These are phyloP conservation scores for Drosophila setifemur DNA, from an alignment of 1,140 invertebrate genomes.

Conservation along the genomic window DNA sequence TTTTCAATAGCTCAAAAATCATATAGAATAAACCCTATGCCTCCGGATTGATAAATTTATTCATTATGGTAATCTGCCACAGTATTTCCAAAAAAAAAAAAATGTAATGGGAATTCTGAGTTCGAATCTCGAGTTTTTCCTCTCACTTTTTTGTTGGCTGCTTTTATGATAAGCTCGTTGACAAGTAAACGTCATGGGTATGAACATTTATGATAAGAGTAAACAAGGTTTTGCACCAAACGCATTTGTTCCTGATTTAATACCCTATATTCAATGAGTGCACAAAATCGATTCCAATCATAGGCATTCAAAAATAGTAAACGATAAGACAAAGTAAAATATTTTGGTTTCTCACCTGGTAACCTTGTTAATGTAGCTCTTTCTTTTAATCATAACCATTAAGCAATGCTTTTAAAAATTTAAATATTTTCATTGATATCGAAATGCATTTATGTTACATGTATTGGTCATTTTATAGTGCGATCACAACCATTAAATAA, in stretches of 20 bases:
- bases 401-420: too few relatives aligned
- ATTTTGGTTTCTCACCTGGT: too few relatives aligned
- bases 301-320: background rate
- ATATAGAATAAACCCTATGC: too few relatives aligned
- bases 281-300: background rate
- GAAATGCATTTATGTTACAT: too few relatives aligned
- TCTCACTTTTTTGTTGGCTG: background rate
- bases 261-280: conserved; percentile 14
- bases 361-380: too few relatives aligned
- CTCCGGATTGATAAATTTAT: too few relatives aligned
- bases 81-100: conserved; percentile 1
- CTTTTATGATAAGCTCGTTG: conserved; percentile 33
- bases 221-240: conserved; percentile 25
- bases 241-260: conserved; percentile 27
- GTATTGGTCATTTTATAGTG: too few relatives aligned
- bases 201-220: conserved; percentile 45
- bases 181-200: conserved; percentile 51
- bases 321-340: background rate
- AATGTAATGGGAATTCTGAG: conserved; percentile 16
- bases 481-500: too few relatives aligned
- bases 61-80: background rate
- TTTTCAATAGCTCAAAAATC: too few relatives aligned
- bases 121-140: conserved; percentile 24
- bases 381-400: too few relatives aligned
- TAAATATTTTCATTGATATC: too few relatives aligned